Conservation (phyloP, 1,140 invertebrate genomes). For the Drosophila kepulauana region DNA sequence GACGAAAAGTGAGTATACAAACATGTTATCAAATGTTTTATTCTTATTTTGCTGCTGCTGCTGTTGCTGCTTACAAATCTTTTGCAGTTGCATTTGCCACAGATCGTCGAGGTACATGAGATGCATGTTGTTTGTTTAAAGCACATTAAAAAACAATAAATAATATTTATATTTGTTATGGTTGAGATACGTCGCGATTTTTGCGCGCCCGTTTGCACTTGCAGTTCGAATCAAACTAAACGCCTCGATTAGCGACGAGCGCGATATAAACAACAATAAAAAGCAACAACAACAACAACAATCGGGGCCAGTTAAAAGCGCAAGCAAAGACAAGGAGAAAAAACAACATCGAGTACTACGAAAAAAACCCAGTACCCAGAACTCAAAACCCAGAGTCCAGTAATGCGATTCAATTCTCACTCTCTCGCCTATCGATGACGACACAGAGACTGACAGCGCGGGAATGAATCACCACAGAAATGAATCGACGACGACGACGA, state of each 20-base stretch:
- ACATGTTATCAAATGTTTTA: too few species aligned
- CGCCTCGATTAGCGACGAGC: slow-evolving; percentile 46
- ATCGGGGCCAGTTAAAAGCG: too few species aligned
- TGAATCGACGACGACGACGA: slow-evolving; percentile 22
- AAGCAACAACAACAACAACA: slow-evolving; percentile 23
- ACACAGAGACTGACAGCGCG: slow-evolving; percentile 2
- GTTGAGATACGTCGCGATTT: neutral
- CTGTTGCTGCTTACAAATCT: slow-evolving; percentile 51
- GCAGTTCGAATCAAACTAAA: slow-evolving; percentile 70
- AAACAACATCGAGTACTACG: neutral
- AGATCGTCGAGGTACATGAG: slow-evolving; percentile 55
- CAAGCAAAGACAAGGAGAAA: slow-evolving; percentile 3
- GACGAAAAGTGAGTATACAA: neutral
- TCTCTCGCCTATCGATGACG: slow-evolving; percentile 43
- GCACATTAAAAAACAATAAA: slow-evolving; percentile 24
- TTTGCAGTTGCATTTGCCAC: slow-evolving; percentile 45
- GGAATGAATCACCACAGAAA: slow-evolving; percentile 19
- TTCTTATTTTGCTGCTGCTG: neutral
- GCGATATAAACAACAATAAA: slow-evolving; percentile 67
- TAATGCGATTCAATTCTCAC: neutral
- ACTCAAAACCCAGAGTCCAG: too few species aligned
- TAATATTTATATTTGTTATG: slow-evolving; percentile 6
- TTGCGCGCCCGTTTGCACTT: slow-evolving; percentile 64
- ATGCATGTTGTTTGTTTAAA: slow-evolving; percentile 37
- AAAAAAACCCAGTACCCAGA: neutral